phyloP scores from a whole-genome alignment of 2,113 vertebrate genomes.

The Urocolius indicus region DNA sequence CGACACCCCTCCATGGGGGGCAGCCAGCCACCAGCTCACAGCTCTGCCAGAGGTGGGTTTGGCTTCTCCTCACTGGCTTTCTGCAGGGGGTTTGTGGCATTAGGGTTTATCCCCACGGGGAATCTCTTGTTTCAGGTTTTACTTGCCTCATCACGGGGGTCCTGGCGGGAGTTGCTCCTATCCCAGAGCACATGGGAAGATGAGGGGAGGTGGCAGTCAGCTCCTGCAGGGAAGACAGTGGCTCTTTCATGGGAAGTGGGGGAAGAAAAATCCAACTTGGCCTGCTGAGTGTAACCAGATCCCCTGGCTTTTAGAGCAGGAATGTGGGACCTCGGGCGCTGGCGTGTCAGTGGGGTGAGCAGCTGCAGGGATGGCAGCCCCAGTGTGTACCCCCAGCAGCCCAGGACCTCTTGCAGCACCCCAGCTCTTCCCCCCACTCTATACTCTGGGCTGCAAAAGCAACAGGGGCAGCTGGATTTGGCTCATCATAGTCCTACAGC shows the following conservation, averaged over 20 bases:
- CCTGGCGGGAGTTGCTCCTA: not conserved
- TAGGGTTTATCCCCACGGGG: fast-evolving
- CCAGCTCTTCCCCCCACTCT: not conserved
- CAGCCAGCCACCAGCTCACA: fast-evolving
- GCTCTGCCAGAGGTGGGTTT: not conserved
- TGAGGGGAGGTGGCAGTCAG: not conserved
- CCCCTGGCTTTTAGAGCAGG: not conserved
- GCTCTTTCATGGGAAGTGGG: constrained; percentile 16
- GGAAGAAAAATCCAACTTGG: not conserved
- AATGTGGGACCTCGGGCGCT: not conserved
- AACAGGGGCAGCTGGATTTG: not conserved
- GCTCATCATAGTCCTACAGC: fast-evolving
- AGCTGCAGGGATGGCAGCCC: not conserved
- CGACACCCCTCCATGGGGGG: fast-evolving
- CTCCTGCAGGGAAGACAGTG: not conserved
- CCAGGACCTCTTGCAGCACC: not conserved
- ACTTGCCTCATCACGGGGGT: not conserved
- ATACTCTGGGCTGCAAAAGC: not conserved
- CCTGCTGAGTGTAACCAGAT: constrained; percentile 5
- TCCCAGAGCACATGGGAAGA: fast-evolving
- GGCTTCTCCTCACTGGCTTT: not conserved
- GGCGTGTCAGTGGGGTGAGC: not conserved
- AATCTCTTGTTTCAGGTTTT: not conserved
- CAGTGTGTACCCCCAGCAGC: fast-evolving
- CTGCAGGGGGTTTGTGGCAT: fast-evolving